Evolutionary conservation across 30 jellyfish, hydroid and myxozoan species (phyloP), one percentile per base, ranked within the genome.

Genomic region (Aurelia coerulea): DNA sequence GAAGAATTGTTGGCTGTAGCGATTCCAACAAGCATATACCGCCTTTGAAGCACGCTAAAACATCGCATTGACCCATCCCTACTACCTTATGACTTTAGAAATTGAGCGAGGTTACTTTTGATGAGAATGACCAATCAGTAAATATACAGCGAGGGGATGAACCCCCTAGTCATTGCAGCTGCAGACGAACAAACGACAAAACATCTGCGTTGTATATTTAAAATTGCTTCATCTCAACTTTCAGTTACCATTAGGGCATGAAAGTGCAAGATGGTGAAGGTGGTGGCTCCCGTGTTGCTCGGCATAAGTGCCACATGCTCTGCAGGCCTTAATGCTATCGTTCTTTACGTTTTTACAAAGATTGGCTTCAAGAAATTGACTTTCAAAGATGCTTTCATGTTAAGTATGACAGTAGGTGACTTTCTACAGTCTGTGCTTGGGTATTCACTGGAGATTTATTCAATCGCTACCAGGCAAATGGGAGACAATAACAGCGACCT

Each of bases 401-500:
- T 70, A 4, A 87, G 96, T 65, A 77, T 87, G 85, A 41, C 86
- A n/a, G 76, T 77, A 29, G 83, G 90, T 18, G 96, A 87, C 76
- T 14, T 74, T 11, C 12, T 87, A 13, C 96, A 87, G 65, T 65
- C 90, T 8, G 16, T 87, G 16, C 78, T 87, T 68, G 96, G 96
- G 53, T 87, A 87, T 54, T 54, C 90, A 7, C 60, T 74, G 12
- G 96, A 87, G 88, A 68, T 87, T 19, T 65, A 35, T 63, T 58
- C 86, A 17, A 77, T 76, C 59, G 83, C 65, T 18, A 66, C 62
- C 81, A 66, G 80, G 50, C 56, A 63, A 68, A 68, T 62, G 41
- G 73, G 83, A 9, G 11, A 68, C 23, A 70, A 32, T 17, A 39
- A 39, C 18, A 29, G 64, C 1, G 72, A 34, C 2, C 51, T 42